Evolutionary conservation across 1,140 invertebrate genomes (phyloP).

Genomic region (Pogonus chalceus): DNA sequence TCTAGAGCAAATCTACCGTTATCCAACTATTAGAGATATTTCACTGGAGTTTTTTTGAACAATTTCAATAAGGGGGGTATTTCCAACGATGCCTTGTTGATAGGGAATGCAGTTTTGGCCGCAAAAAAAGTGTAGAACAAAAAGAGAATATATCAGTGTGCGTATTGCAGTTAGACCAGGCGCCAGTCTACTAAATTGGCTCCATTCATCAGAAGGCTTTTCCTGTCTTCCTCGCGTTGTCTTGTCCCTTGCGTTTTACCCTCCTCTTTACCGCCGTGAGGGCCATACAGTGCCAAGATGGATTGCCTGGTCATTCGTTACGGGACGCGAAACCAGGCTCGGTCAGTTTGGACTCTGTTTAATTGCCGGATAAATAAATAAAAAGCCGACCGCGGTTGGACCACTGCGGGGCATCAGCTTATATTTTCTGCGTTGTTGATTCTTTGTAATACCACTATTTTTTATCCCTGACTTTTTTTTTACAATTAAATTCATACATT

Average conservation of each 20-base stretch:
- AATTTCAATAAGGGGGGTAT: no score
- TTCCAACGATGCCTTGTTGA: no score
- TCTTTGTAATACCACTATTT: no score
- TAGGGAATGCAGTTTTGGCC: no score
- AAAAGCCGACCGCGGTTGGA: background rate
- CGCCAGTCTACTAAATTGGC: conserved; percentile 14
- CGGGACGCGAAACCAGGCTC: background rate
- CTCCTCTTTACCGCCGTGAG: conserved; percentile 8
- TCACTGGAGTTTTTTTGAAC: no score
- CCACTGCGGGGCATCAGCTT: no score
- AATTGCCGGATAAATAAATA: conserved; percentile 13
- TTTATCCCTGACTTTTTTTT: no score
- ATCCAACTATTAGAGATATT: no score
- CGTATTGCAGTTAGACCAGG: conserved; percentile 1
- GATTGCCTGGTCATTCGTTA: conserved; percentile 10
- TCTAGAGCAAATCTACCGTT: no score
- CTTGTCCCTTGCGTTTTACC: background rate
- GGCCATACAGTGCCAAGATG: conserved; percentile 9
- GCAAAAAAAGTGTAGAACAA: background rate
- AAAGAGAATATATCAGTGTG: background rate
- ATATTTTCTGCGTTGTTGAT: no score
- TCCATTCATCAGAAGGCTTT: conserved; percentile 15
- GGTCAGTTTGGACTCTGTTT: conserved; percentile 8
- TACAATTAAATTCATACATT: no score
- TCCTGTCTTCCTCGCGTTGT: conserved; percentile 11